These are phyloP conservation scores for Hylyphantes graminicola DNA, from an alignment of 1,140 invertebrate genomes.

Conservation along the genomic window DNA sequence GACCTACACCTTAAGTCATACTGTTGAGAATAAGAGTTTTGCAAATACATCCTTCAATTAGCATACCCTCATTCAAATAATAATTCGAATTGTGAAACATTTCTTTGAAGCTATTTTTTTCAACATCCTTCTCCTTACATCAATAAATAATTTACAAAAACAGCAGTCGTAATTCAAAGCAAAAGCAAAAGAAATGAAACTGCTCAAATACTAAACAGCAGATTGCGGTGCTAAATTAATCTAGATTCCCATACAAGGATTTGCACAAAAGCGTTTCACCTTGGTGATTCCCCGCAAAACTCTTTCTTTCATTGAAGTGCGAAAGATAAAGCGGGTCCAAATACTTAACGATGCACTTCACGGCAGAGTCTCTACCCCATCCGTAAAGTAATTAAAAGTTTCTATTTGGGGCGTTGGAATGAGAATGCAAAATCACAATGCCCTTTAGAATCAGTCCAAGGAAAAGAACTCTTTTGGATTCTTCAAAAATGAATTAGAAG, in stretches of 20 bases:
- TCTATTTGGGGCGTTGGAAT: conserved; percentile 56
- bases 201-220: conserved; percentile 28
- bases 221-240: conserved; percentile 52
- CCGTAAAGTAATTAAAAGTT: conserved; percentile 60
- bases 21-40: too few relatives aligned
- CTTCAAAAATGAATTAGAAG: conserved; percentile 59
- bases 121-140: too few relatives aligned
- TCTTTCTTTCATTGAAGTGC: conserved; percentile 58
- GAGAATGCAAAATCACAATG: conserved; percentile 60
- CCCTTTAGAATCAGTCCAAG: conserved; percentile 23
- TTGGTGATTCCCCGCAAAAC: conserved; percentile 50
- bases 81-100: too few relatives aligned
- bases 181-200: too few relatives aligned
- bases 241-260: conserved; percentile 21
- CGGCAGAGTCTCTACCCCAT: conserved; percentile 36
- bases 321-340: conserved; percentile 49
- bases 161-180: too few relatives aligned
- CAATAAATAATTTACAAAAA: too few relatives aligned
- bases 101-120: too few relatives aligned
- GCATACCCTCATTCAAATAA: too few relatives aligned
- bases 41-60: too few relatives aligned
- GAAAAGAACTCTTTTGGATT: conserved; percentile 53
- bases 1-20: too few relatives aligned
- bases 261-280: conserved; percentile 52
- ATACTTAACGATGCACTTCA: conserved; percentile 60